Evolutionary conservation across 2,113 vertebrate species (phyloP).

Genomic region (Astur gentilis): DNA sequence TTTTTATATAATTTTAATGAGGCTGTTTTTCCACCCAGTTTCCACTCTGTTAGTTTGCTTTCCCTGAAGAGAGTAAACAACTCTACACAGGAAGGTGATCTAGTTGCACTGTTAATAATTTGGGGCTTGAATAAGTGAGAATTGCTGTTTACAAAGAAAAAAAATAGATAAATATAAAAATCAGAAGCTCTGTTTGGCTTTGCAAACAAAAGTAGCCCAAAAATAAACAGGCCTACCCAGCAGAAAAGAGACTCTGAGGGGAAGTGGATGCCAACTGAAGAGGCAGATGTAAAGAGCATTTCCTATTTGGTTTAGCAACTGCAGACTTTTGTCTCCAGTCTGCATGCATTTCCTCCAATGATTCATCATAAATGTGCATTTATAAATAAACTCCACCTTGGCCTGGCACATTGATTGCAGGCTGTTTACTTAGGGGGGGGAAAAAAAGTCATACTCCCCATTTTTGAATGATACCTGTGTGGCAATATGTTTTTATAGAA

Average conservation of each 20-base stretch:
- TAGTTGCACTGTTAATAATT: conserved; percentile 45
- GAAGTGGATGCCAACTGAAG: conserved; percentile 70
- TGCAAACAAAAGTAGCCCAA: conserved; percentile 62
- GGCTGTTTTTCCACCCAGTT: background rate
- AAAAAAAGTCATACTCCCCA: background rate
- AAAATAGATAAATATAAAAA: conserved; percentile 1
- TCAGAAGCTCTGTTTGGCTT: conserved; percentile 58
- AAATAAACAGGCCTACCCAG: conserved; percentile 46
- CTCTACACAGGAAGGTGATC: conserved; percentile 51
- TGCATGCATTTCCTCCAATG: conserved; percentile 71
- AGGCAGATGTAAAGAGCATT: conserved; percentile 70
- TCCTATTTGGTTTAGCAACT: conserved; percentile 73
- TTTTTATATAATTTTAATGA: background rate
- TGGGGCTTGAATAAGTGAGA: background rate
- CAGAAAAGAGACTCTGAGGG: conserved; percentile 16
- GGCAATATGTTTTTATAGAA: background rate
- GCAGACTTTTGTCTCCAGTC: conserved; percentile 80
- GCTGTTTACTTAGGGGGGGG: background rate
- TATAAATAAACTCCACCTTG: conserved; percentile 76
- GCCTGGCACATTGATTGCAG: conserved; percentile 4
- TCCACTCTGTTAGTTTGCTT: conserved; percentile 5
- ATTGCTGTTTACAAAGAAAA: conserved; percentile 62
- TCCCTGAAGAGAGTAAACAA: conserved; percentile 22
- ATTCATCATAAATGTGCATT: conserved; percentile 74
- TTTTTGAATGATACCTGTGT: conserved; percentile 6